phyloP scores from a whole-genome alignment of 2,797 vertebrate genomes.

The Spinibarbus caldwelli region DNA sequence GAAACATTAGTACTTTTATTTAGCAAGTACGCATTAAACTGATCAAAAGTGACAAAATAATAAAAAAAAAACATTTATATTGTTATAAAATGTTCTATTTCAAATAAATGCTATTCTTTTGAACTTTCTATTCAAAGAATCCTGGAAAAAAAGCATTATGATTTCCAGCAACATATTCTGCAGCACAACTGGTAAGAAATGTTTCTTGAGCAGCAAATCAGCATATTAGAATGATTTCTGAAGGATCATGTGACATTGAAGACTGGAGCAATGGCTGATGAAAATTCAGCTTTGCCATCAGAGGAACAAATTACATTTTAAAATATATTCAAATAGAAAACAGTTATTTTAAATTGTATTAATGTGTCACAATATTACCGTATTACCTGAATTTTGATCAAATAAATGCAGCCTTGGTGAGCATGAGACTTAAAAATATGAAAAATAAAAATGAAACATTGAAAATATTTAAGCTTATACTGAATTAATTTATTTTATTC shows the following conservation, averaged over 20 bases:
- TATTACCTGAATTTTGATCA: no score
- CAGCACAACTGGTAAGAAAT: no score
- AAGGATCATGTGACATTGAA: not conserved
- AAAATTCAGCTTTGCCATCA: not conserved
- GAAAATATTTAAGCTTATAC: not conserved
- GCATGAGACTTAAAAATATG: not conserved
- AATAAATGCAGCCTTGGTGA: no score
- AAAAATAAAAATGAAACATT: no score
- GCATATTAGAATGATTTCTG: not conserved
- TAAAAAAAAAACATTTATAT: not conserved
- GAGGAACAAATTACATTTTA: not conserved
- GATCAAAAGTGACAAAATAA: not conserved
- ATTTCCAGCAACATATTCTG: no score
- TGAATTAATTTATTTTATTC: not conserved
- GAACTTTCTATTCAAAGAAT: not conserved
- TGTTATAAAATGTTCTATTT: not conserved
- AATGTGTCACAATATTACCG: no score
- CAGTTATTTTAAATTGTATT: not conserved
- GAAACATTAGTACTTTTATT: not conserved
- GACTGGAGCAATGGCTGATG: not conserved
- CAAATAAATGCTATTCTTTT: not conserved
- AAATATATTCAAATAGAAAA: not conserved
- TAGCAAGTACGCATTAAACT: not conserved
- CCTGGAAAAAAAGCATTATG: not conserved
- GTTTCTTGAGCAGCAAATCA: not conserved